Evolutionary conservation across 2,888 invertebrate genomes (phyloP).

Genomic region (Leucophora obtusa): DNA sequence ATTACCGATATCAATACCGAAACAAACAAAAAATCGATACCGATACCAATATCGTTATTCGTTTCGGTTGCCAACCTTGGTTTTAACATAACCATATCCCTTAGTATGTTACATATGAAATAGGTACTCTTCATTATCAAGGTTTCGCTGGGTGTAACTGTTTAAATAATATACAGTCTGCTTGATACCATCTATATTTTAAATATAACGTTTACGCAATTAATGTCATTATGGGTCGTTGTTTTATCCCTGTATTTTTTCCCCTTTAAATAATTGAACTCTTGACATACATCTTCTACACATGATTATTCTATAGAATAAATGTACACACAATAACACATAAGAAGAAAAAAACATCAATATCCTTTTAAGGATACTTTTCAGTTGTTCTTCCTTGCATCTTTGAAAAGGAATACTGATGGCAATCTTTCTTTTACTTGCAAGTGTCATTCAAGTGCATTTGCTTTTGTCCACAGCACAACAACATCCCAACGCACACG

Average conservation of each 20-base stretch:
- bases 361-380: conserved; percentile 55
- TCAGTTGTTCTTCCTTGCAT: conserved; percentile 11
- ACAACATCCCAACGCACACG: neutral
- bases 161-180: no score
- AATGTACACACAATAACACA: conserved; percentile 8
- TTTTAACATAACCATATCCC: no score
- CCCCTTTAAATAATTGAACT: conserved; percentile 58
- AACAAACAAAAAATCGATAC: no score
- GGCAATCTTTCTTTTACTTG: conserved; percentile 48
- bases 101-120: no score
- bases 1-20: no score
- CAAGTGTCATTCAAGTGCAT: conserved; percentile 61
- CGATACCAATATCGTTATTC: no score
- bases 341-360: conserved; percentile 23
- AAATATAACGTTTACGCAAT: conserved; percentile 37
- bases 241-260: conserved; percentile 24
- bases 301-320: conserved; percentile 33
- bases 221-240: conserved; percentile 33
- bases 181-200: neutral
- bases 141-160: no score
- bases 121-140: no score
- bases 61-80: no score
- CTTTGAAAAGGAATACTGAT: conserved; percentile 34
- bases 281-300: conserved; percentile 50
- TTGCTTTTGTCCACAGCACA: conserved; percentile 46